These are phyloP conservation scores for Fratercula arctica DNA, from an alignment of 2,797 vertebrate species.

Conservation along the genomic window DNA sequence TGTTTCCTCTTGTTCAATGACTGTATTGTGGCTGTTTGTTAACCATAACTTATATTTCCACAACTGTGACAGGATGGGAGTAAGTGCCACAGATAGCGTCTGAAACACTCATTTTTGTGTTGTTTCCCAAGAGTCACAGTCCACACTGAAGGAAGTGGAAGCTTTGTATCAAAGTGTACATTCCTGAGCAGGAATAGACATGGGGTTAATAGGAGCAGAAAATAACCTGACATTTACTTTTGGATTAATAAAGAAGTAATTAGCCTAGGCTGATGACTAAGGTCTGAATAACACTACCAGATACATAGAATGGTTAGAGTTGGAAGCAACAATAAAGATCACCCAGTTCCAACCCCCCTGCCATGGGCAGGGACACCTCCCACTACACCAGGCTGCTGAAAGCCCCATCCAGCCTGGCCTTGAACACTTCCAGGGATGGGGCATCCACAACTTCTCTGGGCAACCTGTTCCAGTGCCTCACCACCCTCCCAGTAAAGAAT, in stretches of 20 bases:
- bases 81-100: not conserved
- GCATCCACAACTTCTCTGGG: not conserved
- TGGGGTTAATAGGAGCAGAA: not conserved
- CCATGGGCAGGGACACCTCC: not conserved
- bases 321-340: not conserved
- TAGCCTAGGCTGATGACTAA: not conserved
- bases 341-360: not conserved
- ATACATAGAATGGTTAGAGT: not conserved
- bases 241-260: not conserved
- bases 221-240: not conserved
- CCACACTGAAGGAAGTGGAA: not conserved
- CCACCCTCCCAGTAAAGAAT: not conserved
- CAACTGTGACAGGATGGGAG: not conserved
- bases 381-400: not conserved
- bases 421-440: not conserved
- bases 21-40: not conserved
- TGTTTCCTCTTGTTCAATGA: slow-evolving; percentile 52
- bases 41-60: slow-evolving; percentile 7
- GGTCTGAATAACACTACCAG: not conserved
- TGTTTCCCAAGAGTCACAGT: not conserved
- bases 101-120: rapidly evolving
- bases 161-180: not conserved
- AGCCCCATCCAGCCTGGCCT: not conserved
- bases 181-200: not conserved
- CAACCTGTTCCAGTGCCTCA: not conserved